Evolutionary conservation across 2,113 vertebrate genomes (phyloP).

Genomic region (Cryptomyrus ogoouensis): DNA sequence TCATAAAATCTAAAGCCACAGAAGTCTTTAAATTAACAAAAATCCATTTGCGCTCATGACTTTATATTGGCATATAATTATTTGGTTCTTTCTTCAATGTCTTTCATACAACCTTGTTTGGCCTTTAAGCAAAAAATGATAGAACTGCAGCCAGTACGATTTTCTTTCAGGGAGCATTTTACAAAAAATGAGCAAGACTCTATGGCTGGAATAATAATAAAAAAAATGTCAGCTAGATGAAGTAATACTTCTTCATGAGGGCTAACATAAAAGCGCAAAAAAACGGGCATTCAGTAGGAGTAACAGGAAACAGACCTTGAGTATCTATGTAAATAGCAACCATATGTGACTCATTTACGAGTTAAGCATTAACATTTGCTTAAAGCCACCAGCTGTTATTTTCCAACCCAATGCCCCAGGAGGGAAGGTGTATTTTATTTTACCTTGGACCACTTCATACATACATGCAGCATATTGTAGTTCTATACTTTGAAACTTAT

Average conservation of each 20-base stretch:
- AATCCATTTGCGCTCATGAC: neutral
- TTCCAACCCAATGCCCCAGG: neutral
- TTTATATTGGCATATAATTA: neutral
- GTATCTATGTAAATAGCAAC: conserved; percentile 19
- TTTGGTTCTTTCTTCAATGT: neutral
- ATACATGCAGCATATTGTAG: neutral
- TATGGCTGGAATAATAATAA: neutral
- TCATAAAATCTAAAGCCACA: neutral
- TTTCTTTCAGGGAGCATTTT: neutral
- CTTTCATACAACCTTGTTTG: neutral
- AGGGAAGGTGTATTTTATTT: neutral
- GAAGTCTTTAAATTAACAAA: neutral
- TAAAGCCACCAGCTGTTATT: neutral
- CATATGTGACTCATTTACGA: conserved; percentile 8
- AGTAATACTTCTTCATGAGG: neutral
- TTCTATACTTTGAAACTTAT: neutral
- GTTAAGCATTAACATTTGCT: conserved; percentile 4
- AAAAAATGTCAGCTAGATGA: neutral
- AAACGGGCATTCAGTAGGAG: neutral
- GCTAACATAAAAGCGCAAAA: neutral
- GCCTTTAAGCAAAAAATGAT: neutral
- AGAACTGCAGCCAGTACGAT: neutral
- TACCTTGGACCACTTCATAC: neutral
- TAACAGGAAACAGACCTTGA: neutral
- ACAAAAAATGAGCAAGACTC: neutral